These are phyloP conservation scores for Jordanella pulchra DNA, from an alignment of 2,797 vertebrate species.

Conservation along the genomic window DNA sequence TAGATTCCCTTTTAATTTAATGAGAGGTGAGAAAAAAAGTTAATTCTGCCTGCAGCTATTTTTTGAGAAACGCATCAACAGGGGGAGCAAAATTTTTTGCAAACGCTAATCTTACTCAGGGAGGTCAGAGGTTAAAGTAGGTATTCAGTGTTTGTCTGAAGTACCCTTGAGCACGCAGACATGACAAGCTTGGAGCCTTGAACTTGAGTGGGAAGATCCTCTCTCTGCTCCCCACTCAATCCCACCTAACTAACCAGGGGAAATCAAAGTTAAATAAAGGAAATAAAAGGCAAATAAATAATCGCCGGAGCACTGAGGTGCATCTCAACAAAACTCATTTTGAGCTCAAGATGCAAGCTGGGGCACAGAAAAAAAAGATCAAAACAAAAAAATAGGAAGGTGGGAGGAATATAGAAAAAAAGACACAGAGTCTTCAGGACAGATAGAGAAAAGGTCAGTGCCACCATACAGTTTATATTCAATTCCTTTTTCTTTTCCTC, in stretches of 20 bases:
- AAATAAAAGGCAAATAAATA: slow-evolving; percentile 54
- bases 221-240: slow-evolving; percentile 39
- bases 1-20: slow-evolving; percentile 9
- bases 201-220: slow-evolving; percentile 23
- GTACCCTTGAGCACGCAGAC: slow-evolving; percentile 28
- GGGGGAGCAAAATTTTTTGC: background rate
- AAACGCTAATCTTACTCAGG: background rate
- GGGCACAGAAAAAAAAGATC: background rate
- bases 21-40: background rate
- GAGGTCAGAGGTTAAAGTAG: slow-evolving; percentile 44
- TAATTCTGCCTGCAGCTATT: slow-evolving; percentile 10
- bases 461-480: background rate
- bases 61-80: background rate
- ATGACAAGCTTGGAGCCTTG: slow-evolving; percentile 4
- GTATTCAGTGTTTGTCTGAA: slow-evolving; percentile 20
- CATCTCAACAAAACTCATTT: slow-evolving; percentile 25
- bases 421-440: slow-evolving; percentile 25
- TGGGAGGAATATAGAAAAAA: slow-evolving; percentile 8
- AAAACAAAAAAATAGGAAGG: background rate
- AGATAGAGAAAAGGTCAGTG: slow-evolving; percentile 3
- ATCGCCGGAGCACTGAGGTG: slow-evolving; percentile 21
- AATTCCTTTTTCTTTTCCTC: background rate
- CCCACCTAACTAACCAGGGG: slow-evolving; percentile 33
- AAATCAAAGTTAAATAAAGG: slow-evolving; percentile 60
- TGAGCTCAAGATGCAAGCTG: slow-evolving; percentile 21